Base-by-base conservation (phyloP, 2,888 invertebrate species). In the Nomada lathburiana region DNA sequence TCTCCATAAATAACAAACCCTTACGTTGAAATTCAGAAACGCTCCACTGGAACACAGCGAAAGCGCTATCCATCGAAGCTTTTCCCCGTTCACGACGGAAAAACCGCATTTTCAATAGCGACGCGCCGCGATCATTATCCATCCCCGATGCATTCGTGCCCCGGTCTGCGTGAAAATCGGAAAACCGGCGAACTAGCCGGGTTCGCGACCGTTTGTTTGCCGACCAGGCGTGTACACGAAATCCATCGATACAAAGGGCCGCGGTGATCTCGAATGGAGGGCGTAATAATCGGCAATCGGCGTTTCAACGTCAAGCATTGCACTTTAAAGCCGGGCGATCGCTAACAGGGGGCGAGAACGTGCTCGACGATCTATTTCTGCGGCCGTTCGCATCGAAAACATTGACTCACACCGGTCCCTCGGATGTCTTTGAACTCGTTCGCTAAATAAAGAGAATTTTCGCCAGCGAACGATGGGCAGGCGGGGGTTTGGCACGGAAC, bases 401-500 rank as follows among this genome's bases (percentile, higher is more conserved):
- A 92, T 91, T 91, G 92, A 90, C 91, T 91, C 92, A 91, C 90
- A 75, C 88, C 81, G 71, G 74, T 79, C 84, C 59, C 84, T 79
- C 85, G 85, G 88, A 89, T 92, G 91, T 92, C 92, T 92, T 92
- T 92, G 92, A 92, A 93, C 92, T 91, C 91, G 87, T 89, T 89
- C 83, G 91, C 90, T 91, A 92, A 91, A 92, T 91, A 91, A 92
- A 92, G 91, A 91, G 88, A 88, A 88, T 82, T 82, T 83, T 76
- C 65, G 80, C 52, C 53, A 70, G 67, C 73, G 65, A 65, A 70
- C 72, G 80, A 86, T 86, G 82, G 76, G 77, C 53, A 9, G 64
- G 64, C 64, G 64, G 68, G 74, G 55, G 75, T n/a, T n/a, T n/a
- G 16, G 26, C 55, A 23, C 71, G 65, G 29, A 79, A 78, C 72